These are phyloP conservation scores for Bombus pyrosoma DNA, from an alignment of 1,140 invertebrate genomes.

Conservation along the genomic window DNA sequence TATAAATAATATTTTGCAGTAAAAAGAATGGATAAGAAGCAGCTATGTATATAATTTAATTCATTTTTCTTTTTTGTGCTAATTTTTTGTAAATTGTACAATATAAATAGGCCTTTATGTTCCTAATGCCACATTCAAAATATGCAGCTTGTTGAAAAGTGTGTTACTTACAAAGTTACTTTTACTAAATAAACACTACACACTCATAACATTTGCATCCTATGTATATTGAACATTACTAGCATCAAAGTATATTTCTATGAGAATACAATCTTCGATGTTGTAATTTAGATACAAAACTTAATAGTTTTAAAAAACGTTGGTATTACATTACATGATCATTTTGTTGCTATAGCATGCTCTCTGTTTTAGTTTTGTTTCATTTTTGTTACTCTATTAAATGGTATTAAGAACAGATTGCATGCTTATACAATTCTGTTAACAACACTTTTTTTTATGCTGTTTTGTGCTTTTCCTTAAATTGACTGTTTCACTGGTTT, in stretches of 20 bases:
- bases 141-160: slow-evolving; percentile 33
- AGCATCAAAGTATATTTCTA: slow-evolving; percentile 63
- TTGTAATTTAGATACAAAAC: slow-evolving; percentile 66
- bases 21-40: slow-evolving; percentile 28
- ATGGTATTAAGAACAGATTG: slow-evolving; percentile 60
- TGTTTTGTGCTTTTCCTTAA: slow-evolving; percentile 82
- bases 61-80: slow-evolving; percentile 31
- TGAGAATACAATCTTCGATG: slow-evolving; percentile 60
- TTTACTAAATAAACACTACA: slow-evolving; percentile 59
- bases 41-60: slow-evolving; percentile 12
- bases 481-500: slow-evolving; percentile 84
- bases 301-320: slow-evolving; percentile 59
- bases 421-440: slow-evolving; percentile 70
- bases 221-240: slow-evolving; percentile 50
- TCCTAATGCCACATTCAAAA: slow-evolving; percentile 33
- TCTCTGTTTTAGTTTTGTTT: slow-evolving; percentile 72
- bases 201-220: slow-evolving; percentile 40
- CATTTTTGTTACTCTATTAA: slow-evolving; percentile 66
- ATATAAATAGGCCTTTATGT: slow-evolving; percentile 62
- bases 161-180: slow-evolving; percentile 32
- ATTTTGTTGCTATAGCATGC: slow-evolving; percentile 68
- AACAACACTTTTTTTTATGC: slow-evolving; percentile 81
- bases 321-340: slow-evolving; percentile 69
- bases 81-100: slow-evolving; percentile 50
- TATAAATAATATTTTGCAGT: slow-evolving; percentile 25